phyloP scores from a whole-genome alignment of 2,888 invertebrate genomes.

The Aelia acuminata region DNA sequence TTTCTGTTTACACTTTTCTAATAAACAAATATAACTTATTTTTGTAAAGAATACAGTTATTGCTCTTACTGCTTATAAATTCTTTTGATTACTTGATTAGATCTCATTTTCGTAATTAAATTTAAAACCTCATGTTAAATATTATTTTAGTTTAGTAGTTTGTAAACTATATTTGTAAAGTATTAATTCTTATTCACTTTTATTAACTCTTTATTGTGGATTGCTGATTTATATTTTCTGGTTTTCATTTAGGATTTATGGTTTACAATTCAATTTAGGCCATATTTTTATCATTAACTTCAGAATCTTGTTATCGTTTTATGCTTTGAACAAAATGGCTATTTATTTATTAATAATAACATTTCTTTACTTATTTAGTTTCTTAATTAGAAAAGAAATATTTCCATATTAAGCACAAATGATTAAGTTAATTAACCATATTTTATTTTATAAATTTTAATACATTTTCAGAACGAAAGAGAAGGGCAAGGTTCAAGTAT shows the following conservation, averaged over 20 bases:
- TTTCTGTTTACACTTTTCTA: not conserved
- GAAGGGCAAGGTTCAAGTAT: not conserved
- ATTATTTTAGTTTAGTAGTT: too few relatives aligned
- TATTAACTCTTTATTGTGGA: too few relatives aligned
- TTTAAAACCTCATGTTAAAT: too few relatives aligned
- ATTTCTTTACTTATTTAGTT: not conserved
- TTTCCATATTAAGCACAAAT: not conserved
- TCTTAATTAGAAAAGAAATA: not conserved
- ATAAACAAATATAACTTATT: not conserved
- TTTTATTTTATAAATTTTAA: not conserved
- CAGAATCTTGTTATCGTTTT: not conserved
- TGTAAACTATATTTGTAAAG: too few relatives aligned
- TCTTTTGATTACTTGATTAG: too few relatives aligned
- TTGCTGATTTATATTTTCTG: not conserved
- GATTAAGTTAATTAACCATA: not conserved
- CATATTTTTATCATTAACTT: not conserved
- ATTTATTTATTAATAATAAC: too few relatives aligned
- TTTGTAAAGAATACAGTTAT: not conserved
- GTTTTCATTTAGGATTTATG: not conserved
- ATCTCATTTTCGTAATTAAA: too few relatives aligned
- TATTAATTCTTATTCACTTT: too few relatives aligned
- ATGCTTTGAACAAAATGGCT: conserved; percentile 13
- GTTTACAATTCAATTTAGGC: not conserved
- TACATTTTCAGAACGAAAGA: conserved; percentile 15
- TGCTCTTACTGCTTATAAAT: too few relatives aligned